Conservation (phyloP, 2,888 invertebrate genomes). For the Spilosoma lubricipeda region DNA sequence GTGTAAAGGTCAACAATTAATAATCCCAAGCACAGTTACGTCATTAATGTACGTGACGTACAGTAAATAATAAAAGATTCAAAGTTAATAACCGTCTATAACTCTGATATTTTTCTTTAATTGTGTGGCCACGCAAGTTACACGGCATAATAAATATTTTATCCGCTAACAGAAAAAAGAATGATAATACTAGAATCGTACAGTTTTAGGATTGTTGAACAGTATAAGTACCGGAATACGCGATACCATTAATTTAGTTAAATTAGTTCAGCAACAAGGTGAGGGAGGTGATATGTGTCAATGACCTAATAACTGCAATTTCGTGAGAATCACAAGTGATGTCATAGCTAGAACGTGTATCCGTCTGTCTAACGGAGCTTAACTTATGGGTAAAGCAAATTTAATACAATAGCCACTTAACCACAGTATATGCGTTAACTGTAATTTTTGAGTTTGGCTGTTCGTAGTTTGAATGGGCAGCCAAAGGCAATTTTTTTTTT, state of each 20-base stretch:
- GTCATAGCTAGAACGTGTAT: slow-evolving; percentile 58
- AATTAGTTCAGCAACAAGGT: slow-evolving; percentile 53
- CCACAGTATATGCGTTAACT: slow-evolving; percentile 30
- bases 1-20: background rate
- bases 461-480: slow-evolving; percentile 19
- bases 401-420: slow-evolving; percentile 46
- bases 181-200: slow-evolving; percentile 4
- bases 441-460: slow-evolving; percentile 26
- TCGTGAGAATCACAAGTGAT: slow-evolving; percentile 58
- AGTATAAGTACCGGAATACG: slow-evolving; percentile 12
- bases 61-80: background rate
- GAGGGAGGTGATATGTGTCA: slow-evolving; percentile 61
- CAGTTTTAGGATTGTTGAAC: slow-evolving; percentile 11
- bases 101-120: background rate
- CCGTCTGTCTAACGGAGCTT: slow-evolving; percentile 53
- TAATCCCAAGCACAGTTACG: background rate
- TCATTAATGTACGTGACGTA: background rate
- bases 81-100: slow-evolving; percentile 2
- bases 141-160: slow-evolving; percentile 6
- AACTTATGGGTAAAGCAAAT: slow-evolving; percentile 43
- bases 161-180: background rate
- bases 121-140: slow-evolving; percentile 15
- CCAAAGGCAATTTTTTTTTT: background rate
- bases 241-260: slow-evolving; percentile 44
- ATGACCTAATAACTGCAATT: slow-evolving; percentile 64